These are phyloP conservation scores for Halictus ligatus DNA, from an alignment of 2,888 invertebrate genomes.

Conservation along the genomic window DNA sequence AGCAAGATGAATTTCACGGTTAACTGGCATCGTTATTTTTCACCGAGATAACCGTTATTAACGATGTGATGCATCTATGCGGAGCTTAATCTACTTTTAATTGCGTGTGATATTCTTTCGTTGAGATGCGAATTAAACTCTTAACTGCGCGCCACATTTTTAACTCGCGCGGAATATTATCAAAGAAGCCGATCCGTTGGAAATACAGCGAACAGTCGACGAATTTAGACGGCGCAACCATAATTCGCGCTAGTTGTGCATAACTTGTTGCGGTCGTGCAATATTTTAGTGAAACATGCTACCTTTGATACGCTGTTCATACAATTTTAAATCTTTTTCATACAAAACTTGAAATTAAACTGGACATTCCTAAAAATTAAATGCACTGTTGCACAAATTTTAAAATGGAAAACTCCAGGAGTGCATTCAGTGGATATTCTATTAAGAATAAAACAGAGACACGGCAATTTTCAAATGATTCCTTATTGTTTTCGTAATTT, in stretches of 20 bases:
- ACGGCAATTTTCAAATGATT: too few relatives aligned
- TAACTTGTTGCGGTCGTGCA: not conserved
- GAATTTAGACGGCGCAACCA: not conserved
- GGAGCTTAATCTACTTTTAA: conserved; percentile 49
- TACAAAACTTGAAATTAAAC: not conserved
- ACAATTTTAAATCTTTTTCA: not conserved
- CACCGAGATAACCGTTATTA: conserved; percentile 40
- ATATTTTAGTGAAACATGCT: not conserved
- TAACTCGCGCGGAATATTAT: not conserved
- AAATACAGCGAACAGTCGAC: not conserved
- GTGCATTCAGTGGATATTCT: not conserved
- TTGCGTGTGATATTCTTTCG: conserved; percentile 41
- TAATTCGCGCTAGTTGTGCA: not conserved
- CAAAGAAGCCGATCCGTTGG: not conserved
- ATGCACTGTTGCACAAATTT: not conserved
- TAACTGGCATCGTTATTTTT: conserved; percentile 33
- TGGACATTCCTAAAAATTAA: too few relatives aligned
- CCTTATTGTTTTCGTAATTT: too few relatives aligned
- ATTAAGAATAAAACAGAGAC: too few relatives aligned
- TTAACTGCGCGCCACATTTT: conserved; percentile 15
- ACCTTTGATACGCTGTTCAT: not conserved
- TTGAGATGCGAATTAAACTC: conserved; percentile 20
- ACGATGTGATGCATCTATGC: conserved; percentile 38
- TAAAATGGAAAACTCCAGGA: not conserved
- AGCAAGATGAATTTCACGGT: conserved; percentile 41